Evolutionary conservation across 2,113 vertebrate genomes (phyloP), one percentile per base, ranked within the genome.

Genomic region (Tachysurus fulvidraco): DNA sequence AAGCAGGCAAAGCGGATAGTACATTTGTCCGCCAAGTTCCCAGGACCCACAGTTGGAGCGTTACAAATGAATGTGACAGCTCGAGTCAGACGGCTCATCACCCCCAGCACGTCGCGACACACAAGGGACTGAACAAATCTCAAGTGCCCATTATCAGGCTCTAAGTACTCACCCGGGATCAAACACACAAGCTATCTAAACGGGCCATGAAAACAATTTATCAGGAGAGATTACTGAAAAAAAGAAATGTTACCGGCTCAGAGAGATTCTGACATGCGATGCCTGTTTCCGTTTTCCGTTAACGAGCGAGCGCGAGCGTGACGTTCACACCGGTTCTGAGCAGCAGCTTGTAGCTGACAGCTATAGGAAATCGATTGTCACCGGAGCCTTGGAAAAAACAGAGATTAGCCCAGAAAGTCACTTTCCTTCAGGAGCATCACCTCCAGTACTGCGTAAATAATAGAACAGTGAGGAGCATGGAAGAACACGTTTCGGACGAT

Each of bases 291-390:
- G 46, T 54, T 85, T 36, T 85, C 54, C 4, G 59, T 85, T 65
- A 52, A 85, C 2, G 52, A 54, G 36, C 46, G 41, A 79, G 16
- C 2, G 36, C 46, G n/a, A 71, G 73, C 1, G 52, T 86, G 30
- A 54, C 44, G n/a, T 81, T 74, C 82, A 81, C 59, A 60, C 86
- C 57, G 65, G 46, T 76, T 85, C 71, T 83, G n/a, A 86, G 77
- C 36, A 60, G 50, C 85, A 81, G 85, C 85, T 59, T 85, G n/a
- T 71, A 83, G 46, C 81, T 52, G 81, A 50, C 74, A 74, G 74
- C 64, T 54, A 82, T 54, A 52, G 86, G 64, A 85, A 83, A 89
- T 89, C 88, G 50, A 89, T 85, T 57, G 86, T 83, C 41, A 46
- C 79, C 46, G 54, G 30, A 55, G 79, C 64, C 62, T 59, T 46